Conservation (phyloP, 2,888 invertebrate species). For the Limnephilus rhombicus region DNA sequence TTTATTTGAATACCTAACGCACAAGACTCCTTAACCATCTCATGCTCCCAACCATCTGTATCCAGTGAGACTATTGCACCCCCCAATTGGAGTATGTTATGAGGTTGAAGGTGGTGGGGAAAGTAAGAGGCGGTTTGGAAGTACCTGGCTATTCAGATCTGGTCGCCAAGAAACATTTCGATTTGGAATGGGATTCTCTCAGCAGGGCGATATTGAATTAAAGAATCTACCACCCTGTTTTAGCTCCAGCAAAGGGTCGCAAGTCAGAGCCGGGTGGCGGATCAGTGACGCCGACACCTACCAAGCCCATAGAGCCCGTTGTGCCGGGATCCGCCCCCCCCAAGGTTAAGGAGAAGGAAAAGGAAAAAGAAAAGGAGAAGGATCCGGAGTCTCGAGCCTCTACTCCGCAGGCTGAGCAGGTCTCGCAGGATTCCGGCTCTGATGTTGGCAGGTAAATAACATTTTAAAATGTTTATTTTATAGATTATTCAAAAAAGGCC, state of each 20-base stretch:
- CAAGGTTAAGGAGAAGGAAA: conserved; percentile 73
- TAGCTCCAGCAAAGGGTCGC: conserved; percentile 75
- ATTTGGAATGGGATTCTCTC: no score
- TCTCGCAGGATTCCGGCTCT: conserved; percentile 75
- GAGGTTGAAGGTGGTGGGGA: no score
- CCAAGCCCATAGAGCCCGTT: conserved; percentile 72
- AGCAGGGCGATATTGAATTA: no score
- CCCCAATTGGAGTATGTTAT: no score
- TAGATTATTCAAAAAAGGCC: no score
- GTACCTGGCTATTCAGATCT: no score
- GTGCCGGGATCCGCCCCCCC: conserved; percentile 68
- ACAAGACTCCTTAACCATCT: no score
- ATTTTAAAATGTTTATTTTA: not conserved
- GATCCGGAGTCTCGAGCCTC: conserved; percentile 81
- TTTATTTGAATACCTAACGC: no score
- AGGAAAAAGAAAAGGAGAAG: conserved; percentile 72
- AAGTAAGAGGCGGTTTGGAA: no score
- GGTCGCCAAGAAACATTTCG: no score
- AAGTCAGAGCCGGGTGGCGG: conserved; percentile 72
- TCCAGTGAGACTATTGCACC: no score
- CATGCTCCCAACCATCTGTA: no score
- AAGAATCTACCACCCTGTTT: not conserved
- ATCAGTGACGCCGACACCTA: conserved; percentile 61
- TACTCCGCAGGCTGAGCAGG: conserved; percentile 79
- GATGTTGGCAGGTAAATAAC: conserved; percentile 75